Evolutionary conservation across 2,113 vertebrate species (phyloP).

Genomic region (Aepyceros melampus): DNA sequence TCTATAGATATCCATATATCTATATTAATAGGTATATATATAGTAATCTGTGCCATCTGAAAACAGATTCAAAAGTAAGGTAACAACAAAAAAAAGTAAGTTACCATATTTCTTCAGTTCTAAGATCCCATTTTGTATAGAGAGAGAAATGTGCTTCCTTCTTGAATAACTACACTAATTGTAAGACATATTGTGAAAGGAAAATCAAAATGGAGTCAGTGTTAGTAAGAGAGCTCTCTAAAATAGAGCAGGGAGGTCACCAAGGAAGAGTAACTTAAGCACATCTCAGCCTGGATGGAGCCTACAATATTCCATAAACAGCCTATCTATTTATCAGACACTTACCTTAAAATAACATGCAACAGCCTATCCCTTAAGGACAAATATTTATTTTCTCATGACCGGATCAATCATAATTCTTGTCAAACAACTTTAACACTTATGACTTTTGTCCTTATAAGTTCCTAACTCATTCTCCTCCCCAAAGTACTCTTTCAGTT

Average conservation of each 20-base stretch:
- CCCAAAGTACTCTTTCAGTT: not conserved
- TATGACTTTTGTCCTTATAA: not conserved
- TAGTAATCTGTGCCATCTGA: not conserved
- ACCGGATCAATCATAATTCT: not conserved
- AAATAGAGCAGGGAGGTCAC: not conserved
- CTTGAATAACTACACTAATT: constrained; percentile 7
- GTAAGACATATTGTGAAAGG: not conserved
- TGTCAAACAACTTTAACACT: not conserved
- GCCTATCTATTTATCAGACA: not conserved
- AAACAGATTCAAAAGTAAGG: constrained; percentile 4
- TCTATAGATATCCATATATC: not conserved
- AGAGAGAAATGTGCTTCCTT: not conserved
- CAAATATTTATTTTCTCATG: not conserved
- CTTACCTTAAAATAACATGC: not conserved
- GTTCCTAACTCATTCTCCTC: not conserved
- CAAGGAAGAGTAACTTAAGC: not conserved
- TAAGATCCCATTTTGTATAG: not conserved
- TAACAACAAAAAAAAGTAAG: not conserved
- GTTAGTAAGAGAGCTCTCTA: not conserved
- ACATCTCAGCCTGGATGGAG: not conserved
- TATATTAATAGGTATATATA: not conserved
- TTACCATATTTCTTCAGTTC: constrained; percentile 11
- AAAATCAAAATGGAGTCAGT: not conserved
- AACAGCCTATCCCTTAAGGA: not conserved
- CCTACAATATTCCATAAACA: not conserved